These are phyloP conservation scores for Cheirogaleus medius DNA, from an alignment of 2,113 vertebrate species.

Conservation along the genomic window DNA sequence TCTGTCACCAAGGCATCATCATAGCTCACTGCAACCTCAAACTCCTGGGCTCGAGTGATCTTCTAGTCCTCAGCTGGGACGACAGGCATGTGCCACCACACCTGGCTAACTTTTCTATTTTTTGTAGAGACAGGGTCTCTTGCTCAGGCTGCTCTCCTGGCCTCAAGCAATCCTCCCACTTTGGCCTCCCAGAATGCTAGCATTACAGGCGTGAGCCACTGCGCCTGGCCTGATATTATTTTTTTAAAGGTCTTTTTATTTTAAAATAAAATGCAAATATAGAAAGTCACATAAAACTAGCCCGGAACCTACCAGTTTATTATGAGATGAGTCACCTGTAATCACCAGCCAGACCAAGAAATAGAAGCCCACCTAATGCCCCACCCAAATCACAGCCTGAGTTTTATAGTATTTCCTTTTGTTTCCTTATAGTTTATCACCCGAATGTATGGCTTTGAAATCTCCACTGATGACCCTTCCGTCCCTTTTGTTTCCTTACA, in stretches of 20 bases:
- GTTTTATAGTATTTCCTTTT: not conserved
- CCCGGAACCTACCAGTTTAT: not conserved
- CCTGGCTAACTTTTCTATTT: too few relatives aligned
- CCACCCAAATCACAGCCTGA: not conserved
- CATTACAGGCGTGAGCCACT: too few relatives aligned
- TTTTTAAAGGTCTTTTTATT: not conserved
- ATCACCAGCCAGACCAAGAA: not conserved
- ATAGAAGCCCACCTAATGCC: not conserved
- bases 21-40: too few relatives aligned
- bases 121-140: too few relatives aligned
- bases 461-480: not conserved
- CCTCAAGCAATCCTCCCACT: too few relatives aligned
- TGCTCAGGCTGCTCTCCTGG: too few relatives aligned
- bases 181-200: too few relatives aligned
- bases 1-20: too few relatives aligned
- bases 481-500: not conserved
- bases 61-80: too few relatives aligned
- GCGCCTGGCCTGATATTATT: not conserved
- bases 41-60: too few relatives aligned
- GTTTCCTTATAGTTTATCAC: not conserved
- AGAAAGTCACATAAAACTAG: conserved; percentile 10
- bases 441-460: not conserved
- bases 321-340: not conserved
- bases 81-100: too few relatives aligned
- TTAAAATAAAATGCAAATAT: not conserved